phyloP scores from a whole-genome alignment of 1,140 invertebrate genomes.

The Pomacea maculata region DNA sequence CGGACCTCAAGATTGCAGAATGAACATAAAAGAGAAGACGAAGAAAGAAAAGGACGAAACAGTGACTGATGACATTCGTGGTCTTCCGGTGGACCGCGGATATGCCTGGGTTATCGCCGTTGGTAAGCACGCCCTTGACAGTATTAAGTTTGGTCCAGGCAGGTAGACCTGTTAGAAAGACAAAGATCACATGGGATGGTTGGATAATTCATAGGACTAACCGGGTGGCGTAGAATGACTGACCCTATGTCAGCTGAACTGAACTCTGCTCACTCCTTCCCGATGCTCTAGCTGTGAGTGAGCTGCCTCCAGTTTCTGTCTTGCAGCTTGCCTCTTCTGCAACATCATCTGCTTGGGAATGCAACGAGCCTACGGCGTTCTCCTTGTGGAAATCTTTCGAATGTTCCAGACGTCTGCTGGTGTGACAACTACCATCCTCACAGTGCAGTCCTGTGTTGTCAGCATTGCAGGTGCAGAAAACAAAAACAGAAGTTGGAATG shows the following conservation, averaged over 20 bases:
- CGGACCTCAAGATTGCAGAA: too few relatives aligned
- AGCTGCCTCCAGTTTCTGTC: too few relatives aligned
- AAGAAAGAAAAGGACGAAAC: too few relatives aligned
- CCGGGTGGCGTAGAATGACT: background rate
- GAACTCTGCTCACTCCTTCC: background rate
- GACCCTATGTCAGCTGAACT: background rate
- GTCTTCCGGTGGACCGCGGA: background rate
- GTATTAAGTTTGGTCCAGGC: too few relatives aligned
- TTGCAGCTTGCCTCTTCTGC: slow-evolving; percentile 10
- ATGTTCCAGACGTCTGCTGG: slow-evolving; percentile 11
- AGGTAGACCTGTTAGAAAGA: too few relatives aligned
- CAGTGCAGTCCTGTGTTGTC: slow-evolving; percentile 1
- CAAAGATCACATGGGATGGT: too few relatives aligned
- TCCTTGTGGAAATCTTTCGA: slow-evolving; percentile 25
- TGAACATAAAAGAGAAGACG: too few relatives aligned
- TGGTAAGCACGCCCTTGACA: background rate
- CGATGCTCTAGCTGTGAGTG: too few relatives aligned
- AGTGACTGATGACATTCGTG: too few relatives aligned
- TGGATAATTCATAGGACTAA: background rate
- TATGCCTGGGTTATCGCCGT: background rate
- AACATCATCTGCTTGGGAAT: slow-evolving; percentile 11
- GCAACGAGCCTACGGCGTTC: slow-evolving; percentile 12
- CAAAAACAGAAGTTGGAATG: too few relatives aligned
- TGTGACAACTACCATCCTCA: slow-evolving; percentile 14
- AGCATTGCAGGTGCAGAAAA: slow-evolving; percentile 13